Evolutionary conservation across 2,888 invertebrate genomes (phyloP), one percentile per base, ranked within the genome.

Genomic region (Pterostichus madidus): DNA sequence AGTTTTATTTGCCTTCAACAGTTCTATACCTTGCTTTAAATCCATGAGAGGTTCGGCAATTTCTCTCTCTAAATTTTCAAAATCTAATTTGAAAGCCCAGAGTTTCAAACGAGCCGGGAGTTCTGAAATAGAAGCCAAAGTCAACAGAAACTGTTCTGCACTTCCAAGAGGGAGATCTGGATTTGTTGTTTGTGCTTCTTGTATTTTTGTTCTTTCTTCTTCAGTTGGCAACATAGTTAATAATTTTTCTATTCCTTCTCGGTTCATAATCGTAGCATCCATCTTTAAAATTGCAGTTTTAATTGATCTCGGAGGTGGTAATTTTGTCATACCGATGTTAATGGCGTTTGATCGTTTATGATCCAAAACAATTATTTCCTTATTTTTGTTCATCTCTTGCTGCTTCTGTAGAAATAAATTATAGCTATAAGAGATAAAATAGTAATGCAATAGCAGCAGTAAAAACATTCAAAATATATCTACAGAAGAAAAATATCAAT

Each of bases 221-320:
- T 98, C 98, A 1, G 97, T 96, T 32, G 99, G 99, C 88, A 99
- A 92, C 99, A 99, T 99, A 10, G 96, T 96, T 83, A 99, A 90
- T 80, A 99, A 92, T 93, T 99, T 99, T 92, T 99, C 99, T 85
- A 99, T 98, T 32, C 98, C 98, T 90, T 99, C 99, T 86, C 98
- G 93, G 86, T 98, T 99, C 91, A 99, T 97, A 68, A 99, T 98
- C 0, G 98, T 97, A 0, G 97, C 96, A 89, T 99, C 99, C 98
- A 99, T 99, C 91, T 99, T 99, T 89, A 99, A 92, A 85, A 98
- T 98, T 32, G 99, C 99, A n/a, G 98, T 96, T 89, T 99, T 99
- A 85, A 99, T 99, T 6, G 99, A 97, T 85, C 98, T 94, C 0
- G 99, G 97, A 0, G 99, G 99, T 1, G 99, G 99, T 85, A 99